Base-by-base conservation (phyloP, 23 tunicate genomes). In the Halocynthia roretzi region DNA sequence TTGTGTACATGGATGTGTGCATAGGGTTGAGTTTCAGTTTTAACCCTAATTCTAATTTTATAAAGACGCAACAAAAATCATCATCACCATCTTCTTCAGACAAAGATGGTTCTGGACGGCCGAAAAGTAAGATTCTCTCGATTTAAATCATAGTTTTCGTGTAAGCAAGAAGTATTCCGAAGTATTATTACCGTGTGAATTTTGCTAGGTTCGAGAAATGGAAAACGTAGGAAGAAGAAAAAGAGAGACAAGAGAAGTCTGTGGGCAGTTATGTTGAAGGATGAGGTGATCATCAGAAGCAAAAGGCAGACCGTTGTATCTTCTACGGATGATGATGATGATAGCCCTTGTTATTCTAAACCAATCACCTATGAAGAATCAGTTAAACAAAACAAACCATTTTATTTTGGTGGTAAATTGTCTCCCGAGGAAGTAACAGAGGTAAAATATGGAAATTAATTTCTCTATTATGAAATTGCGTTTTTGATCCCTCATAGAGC, bases 301-400 rank as follows among this genome's bases (percentile, higher is more conserved):
- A 53, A 54, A 74, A 74, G 78, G 56, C 78, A 74, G 31, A 74
- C 64, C 8, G 78, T 21, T 20, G 62, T 74, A 0, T 31, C 44
- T 31, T 31, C 44, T 31, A 61, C 50, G 0, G 69, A 78, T 19
- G 80, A 69, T 23, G 77, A 83, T 15, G 63, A 80, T 21, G 54
- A 50, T 48, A 70, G 77, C 50, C 86, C 79, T 50, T 92, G 92
- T 72, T 52, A 54, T 58, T 52, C 62, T 23, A 60, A 62, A 17
- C 98, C 98, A 8, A 50, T 92, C 31, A 51, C 83, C 31, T 92
- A 76, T 70, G 85, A 92, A 48, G 85, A 86, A 23, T 87, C 98
- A 17, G 44, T 71, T 52, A 67, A 64, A 51, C 56, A 51, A 12
- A 92, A 92, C 66, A 60, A 79, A 71, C 20, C 81, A 50, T 54